Evolutionary conservation across 2,888 invertebrate genomes (phyloP).

Genomic region (Prosapia bicincta): DNA sequence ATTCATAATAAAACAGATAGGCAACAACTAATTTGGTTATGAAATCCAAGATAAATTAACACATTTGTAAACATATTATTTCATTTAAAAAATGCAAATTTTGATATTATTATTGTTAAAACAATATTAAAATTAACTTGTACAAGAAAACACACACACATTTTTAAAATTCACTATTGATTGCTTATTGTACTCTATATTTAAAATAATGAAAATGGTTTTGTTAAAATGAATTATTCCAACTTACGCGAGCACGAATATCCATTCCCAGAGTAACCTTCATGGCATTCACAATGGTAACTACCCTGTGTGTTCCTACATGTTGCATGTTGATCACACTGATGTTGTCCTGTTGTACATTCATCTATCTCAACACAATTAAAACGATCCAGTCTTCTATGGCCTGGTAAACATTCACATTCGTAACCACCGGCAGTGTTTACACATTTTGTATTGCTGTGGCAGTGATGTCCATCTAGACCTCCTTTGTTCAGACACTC

Average conservation of each 20-base stretch:
- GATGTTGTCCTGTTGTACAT: conserved; percentile 66
- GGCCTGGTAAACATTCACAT: conserved; percentile 80
- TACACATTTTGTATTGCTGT: conserved; percentile 77
- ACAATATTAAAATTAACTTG: too few relatives aligned
- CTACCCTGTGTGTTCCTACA: conserved; percentile 81
- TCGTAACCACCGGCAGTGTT: conserved; percentile 79
- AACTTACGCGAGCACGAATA: conserved; percentile 74
- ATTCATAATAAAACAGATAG: too few relatives aligned
- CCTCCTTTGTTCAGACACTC: conserved; percentile 79
- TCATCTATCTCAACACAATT: conserved; percentile 80
- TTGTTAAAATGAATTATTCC: too few relatives aligned
- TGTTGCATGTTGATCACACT: conserved; percentile 69
- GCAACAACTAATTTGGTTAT: too few relatives aligned
- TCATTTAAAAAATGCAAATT: too few relatives aligned
- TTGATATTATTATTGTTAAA: too few relatives aligned
- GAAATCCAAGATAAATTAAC: too few relatives aligned
- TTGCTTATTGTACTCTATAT: too few relatives aligned
- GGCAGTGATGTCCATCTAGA: conserved; percentile 78
- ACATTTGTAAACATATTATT: too few relatives aligned
- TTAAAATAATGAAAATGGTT: too few relatives aligned
- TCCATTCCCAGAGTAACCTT: conserved; percentile 75
- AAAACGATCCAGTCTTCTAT: conserved; percentile 67
- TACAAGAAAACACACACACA: too few relatives aligned
- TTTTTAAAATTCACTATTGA: too few relatives aligned
- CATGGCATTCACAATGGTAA: conserved; percentile 69